phyloP scores from a whole-genome alignment of 2,797 vertebrate species.

The Smutsia gigantea region DNA sequence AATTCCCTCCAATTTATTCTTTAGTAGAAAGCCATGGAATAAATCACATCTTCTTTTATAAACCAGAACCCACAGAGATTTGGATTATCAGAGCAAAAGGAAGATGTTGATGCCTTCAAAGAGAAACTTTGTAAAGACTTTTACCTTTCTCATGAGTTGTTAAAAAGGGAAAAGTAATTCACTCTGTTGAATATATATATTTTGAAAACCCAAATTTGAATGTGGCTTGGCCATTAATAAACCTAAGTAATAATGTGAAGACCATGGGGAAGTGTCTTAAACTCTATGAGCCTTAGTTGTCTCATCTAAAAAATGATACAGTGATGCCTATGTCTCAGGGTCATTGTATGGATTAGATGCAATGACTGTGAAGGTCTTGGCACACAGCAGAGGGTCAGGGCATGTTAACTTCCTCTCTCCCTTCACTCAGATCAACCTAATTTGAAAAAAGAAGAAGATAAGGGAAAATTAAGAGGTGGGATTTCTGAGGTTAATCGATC shows the following conservation, averaged over 20 bases:
- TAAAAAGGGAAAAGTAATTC: not conserved
- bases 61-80: not conserved
- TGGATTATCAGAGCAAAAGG: slow-evolving; percentile 1
- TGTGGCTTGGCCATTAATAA: not conserved
- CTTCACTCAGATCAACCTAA: not conserved
- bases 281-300: not conserved
- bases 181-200: not conserved
- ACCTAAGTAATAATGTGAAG: not conserved
- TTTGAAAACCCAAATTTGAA: not conserved
- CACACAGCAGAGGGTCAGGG: not conserved
- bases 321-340: not conserved
- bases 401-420: not conserved
- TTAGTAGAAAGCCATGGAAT: not conserved
- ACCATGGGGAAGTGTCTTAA: not conserved
- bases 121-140: not conserved
- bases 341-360: not conserved
- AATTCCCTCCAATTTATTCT: not conserved
- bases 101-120: not conserved
- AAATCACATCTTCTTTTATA: not conserved
- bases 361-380: not conserved
- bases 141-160: not conserved
- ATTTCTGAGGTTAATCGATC: slow-evolving; percentile 37
- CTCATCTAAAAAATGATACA: slow-evolving; percentile 16
- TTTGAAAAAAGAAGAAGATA: not conserved
- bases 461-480: not conserved